Percentiles rank a stretch among this genome's conserved stretches.
Conservation (phyloP, 2,113 vertebrate genomes). For the Galeopterus variegatus region DNA sequence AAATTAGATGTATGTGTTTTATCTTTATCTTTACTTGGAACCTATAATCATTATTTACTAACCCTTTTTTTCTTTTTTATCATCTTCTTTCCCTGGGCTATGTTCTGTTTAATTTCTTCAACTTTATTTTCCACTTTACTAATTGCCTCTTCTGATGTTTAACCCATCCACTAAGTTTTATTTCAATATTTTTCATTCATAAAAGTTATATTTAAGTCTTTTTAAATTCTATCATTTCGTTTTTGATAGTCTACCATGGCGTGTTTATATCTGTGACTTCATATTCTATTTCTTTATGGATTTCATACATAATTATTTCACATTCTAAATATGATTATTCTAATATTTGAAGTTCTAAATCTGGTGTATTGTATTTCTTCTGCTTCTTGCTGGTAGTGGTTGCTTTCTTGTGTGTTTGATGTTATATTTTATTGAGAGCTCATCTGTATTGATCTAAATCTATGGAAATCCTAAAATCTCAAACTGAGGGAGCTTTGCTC, state of each 20-base stretch:
- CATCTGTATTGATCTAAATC: not conserved
- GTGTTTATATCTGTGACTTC: not conserved
- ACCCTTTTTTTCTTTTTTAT: not conserved
- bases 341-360: not conserved
- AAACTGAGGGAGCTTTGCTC: not conserved
- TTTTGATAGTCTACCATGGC: not conserved
- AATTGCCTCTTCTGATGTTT: not conserved
- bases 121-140: not conserved
- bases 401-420: not conserved
- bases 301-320: not conserved
- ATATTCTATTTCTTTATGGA: not conserved
- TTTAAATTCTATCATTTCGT: not conserved
- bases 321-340: not conserved
- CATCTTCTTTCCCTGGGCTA: not conserved
- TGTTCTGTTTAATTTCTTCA: conserved; percentile 12
- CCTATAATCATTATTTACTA: not conserved
- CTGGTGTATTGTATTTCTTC: not conserved
- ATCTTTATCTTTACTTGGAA: not conserved
- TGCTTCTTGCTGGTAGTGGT: not conserved
- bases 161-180: not conserved
- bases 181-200: not conserved
- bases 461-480: not conserved
- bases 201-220: not conserved
- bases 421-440: not conserved
- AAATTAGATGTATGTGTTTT: not conserved